Base-by-base conservation (phyloP, 2,113 vertebrate genomes). In the Caranx ignobilis region DNA sequence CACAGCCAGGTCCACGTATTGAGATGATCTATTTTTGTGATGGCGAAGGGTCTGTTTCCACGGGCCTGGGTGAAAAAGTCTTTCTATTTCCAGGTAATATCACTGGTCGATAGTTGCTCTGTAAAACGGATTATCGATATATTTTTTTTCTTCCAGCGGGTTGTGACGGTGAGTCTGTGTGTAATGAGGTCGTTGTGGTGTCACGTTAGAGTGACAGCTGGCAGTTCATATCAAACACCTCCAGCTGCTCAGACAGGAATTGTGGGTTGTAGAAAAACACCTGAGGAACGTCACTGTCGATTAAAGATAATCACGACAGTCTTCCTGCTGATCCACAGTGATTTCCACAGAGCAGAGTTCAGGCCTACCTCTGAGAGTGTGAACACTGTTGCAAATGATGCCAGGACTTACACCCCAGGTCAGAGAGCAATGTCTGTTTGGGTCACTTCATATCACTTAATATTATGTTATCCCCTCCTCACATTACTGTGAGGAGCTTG, bases 21-120 rank as follows among this genome's bases (percentile, higher is more conserved):
- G 96, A 94, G 87, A 97, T 98, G 97, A 95, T 94, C 94, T 75
- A 93, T 95, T 95, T 93, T 78, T 95, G 94, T 95, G 93, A 98
- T 98, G 97, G 97, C 97, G 95, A 97, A 95, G 95, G 95, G 94
- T 94, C 94, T 98, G 92, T 95, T 96, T 94, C 92, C 96, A 93
- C 95, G 96, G 94, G 95, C 96, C 95, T 97, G 96, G 96, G 94
- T 97, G 72, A 96, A 95, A 90, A 97, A 96, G 91, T 96, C 95
- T 60, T 96, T 91, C 84, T 95, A 95, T 87, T 95, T 96, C 86
- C 96, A 98, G 96, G 97, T 98, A 96, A 87, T 32, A 21, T 21
- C 4, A 10, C 5, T 54, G 31, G 1, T 32, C 18, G 0, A 16
- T 45, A 2, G 1, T 16, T 55, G 19, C 6, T 61, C 10, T 21